Evolutionary conservation across 2,888 invertebrate genomes (phyloP).

Genomic region (Steromphala cineraria): DNA sequence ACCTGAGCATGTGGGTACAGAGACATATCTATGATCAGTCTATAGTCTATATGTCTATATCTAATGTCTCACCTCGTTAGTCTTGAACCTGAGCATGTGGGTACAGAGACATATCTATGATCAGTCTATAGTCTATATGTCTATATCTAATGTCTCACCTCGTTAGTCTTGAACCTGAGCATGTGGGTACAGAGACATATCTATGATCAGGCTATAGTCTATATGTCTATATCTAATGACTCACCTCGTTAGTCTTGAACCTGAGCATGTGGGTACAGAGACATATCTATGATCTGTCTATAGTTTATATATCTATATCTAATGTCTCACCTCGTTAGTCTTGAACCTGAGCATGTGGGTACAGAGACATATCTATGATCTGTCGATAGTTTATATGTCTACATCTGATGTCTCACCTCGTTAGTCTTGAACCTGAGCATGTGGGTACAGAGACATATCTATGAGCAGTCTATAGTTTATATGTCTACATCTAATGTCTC

Average conservation of each 20-base stretch:
- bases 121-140: too few species aligned
- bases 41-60: neutral
- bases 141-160: slow-evolving; percentile 30
- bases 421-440: slow-evolving; percentile 34
- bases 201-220: neutral
- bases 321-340: slow-evolving; percentile 38
- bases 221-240: neutral
- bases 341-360: slow-evolving; percentile 38
- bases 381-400: neutral
- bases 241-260: slow-evolving; percentile 41
- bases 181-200: slow-evolving; percentile 44
- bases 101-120: slow-evolving; percentile 39
- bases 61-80: slow-evolving; percentile 36
- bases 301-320: too few species aligned
- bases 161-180: slow-evolving; percentile 31
- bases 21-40: slow-evolving; percentile 25
- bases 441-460: slow-evolving; percentile 46
- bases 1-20: slow-evolving; percentile 40
- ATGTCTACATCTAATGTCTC: neutral
- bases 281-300: slow-evolving; percentile 28
- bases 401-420: slow-evolving; percentile 30
- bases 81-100: slow-evolving; percentile 37
- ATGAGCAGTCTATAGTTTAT: too few species aligned
- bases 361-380: slow-evolving; percentile 36
- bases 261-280: slow-evolving; percentile 44